A percentile compares a stretch with the other conserved stretches of the same genome.
phyloP scores from a whole-genome alignment of 2,797 vertebrate genomes.

The Sebastes jordani region DNA sequence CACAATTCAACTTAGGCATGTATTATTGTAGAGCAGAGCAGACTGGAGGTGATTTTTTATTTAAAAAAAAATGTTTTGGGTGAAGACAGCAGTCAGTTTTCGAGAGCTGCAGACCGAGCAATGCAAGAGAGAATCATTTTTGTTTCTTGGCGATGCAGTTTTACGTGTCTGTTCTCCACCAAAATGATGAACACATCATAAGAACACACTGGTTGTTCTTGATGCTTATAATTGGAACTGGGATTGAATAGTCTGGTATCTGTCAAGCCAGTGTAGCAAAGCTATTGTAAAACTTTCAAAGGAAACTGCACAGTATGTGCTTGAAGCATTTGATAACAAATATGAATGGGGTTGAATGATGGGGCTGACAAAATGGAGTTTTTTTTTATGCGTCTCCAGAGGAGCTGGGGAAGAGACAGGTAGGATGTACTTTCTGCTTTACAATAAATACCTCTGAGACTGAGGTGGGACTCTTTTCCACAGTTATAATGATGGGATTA shows the following conservation, averaged over 20 bases:
- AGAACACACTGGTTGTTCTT: constrained; percentile 24
- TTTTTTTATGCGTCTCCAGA: constrained; percentile 21
- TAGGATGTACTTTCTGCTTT: constrained; percentile 27
- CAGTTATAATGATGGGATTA: constrained; percentile 27
- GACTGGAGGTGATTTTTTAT: background rate
- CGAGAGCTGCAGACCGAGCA: background rate
- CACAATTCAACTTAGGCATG: background rate
- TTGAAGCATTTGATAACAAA: constrained; percentile 46
- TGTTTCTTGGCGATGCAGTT: constrained; percentile 13
- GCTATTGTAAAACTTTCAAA: constrained; percentile 34
- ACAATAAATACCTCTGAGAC: constrained; percentile 29
- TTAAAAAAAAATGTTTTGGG: background rate
- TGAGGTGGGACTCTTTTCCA: background rate
- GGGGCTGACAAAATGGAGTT: constrained; percentile 24
- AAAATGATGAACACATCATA: constrained; percentile 32
- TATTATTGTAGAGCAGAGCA: background rate
- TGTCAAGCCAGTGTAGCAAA: constrained; percentile 15
- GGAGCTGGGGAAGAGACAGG: constrained; percentile 24
- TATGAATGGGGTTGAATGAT: constrained; percentile 38
- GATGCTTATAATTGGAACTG: constrained; percentile 46
- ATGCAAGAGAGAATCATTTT: constrained; percentile 17
- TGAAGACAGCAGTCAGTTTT: background rate
- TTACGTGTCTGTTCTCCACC: constrained; percentile 5
- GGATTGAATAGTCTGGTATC: constrained; percentile 33
- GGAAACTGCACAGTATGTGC: background rate